Base-by-base conservation (phyloP, 2,888 invertebrate species). In the Poecilus cupreus region DNA sequence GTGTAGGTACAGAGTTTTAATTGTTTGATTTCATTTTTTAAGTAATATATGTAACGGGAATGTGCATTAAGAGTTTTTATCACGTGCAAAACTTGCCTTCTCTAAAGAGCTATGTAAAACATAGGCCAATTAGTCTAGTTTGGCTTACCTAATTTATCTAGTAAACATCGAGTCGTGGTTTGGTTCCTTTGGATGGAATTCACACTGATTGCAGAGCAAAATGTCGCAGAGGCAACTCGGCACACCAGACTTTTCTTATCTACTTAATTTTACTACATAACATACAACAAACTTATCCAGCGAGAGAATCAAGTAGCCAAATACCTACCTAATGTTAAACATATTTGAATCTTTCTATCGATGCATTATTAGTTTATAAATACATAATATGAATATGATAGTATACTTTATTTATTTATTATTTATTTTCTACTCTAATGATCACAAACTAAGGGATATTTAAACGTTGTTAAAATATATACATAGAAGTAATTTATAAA, bases 61-160 rank as follows among this genome's bases (percentile, higher is more conserved):
- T 75, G 75, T 75, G 75, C 75, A 75, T 75, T 75, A 75, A 51
- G 51, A 37, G 51, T 49, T 49, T 60, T 57, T 60, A 77, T 77
- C 77, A 57, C 60, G 81, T 75, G 75, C 75, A 81, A 81, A 64
- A 81, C 81, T 81, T 81, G 81, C 81, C 81, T 81, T 81, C 74
- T 81, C 46, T 60, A 43, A 81, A 80, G 75, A 81, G 81, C 81
- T 81, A 75, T 81, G 75, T 81, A 81, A 79, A 81, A 81, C 64
- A 75, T 74, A 74, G 75, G 75, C 64, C 81, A 81, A 49, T 46
- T 75, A 75, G 74, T 68, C 22, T 70, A 70, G 32, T 68, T 70
- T 70, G 70, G 75, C 75, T 75, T 75, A 75, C 18, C 75, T 75
- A 75, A 24, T 72, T 60, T 72, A 72, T 22, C 46, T 72, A 72